A percentile compares a stretch with the other conserved stretches of the same genome.
Evolutionary conservation across 2,888 invertebrate genomes (phyloP).

Genomic region (Smittia aterrima): DNA sequence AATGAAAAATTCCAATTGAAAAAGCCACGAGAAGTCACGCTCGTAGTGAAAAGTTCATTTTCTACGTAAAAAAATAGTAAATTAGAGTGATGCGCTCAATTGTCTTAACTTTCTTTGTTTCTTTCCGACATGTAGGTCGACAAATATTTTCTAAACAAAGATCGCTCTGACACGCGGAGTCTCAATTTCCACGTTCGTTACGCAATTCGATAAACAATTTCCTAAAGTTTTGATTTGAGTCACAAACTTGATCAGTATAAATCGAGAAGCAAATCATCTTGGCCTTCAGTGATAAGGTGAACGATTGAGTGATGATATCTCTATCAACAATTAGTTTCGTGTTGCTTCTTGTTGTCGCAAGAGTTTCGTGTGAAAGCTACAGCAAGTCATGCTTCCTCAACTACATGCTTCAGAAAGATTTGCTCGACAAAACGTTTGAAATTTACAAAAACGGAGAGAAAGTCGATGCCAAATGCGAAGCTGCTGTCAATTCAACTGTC

Average conservation of each 20-base stretch:
- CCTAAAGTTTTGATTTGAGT: not conserved
- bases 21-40: not conserved
- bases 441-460: not conserved
- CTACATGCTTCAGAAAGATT: conserved; percentile 8
- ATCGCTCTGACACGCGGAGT: not conserved
- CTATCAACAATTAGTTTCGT: not conserved
- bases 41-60: not conserved
- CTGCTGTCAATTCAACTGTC: not conserved
- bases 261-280: too few species aligned
- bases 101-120: not conserved
- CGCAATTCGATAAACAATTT: not conserved
- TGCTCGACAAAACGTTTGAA: conserved; percentile 3
- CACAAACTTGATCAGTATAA: conserved; percentile 17
- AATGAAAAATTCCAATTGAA: conserved; percentile 3
- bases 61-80: not conserved
- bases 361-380: conserved; percentile 5
- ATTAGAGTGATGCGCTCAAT: not conserved
- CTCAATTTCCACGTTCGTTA: not conserved
- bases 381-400: not conserved
- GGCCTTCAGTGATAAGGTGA: not conserved
- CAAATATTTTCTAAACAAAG: not conserved
- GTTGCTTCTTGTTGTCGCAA: not conserved
- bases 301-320: not conserved
- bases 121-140: not conserved
- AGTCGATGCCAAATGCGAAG: not conserved